Evolutionary conservation across 2,113 vertebrate species (phyloP), one percentile per base, ranked within the genome.

Genomic region (Budorcas taxicolor): DNA sequence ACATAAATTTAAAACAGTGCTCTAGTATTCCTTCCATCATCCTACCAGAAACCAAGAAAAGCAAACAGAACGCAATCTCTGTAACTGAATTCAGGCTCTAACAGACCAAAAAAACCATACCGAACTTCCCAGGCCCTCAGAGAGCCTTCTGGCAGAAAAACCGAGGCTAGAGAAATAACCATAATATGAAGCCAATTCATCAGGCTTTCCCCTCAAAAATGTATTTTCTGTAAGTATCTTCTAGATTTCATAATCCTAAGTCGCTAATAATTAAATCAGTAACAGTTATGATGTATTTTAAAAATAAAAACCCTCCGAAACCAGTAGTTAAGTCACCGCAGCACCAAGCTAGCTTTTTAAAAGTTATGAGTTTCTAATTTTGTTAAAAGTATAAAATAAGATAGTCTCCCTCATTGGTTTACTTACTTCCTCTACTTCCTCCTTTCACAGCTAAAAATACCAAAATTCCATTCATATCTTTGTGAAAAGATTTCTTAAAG

Each of bases 391-490:
- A 91, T 74, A 85, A 95, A 86, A 60, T 83, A 86, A 43, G 10
- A 92, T 74, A 87, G 6, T 88, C 47, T 92, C 55, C 62, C 16
- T 82, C 43, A 53, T 1, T 88, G 43, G 50, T 87, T 95, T 85
- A 86, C 62, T 84, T 64, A 81, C 40, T 83, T 92, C 57, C 43
- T 80, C 53, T 17, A 78, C 57, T 58, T 62, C 58, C 87, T 90
- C 52, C 76, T 91, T 86, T 74, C 55, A 12, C 47, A 52, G 14
- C 52, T 92, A 40, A 78, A 97, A 93, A 91, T 52, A 94, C 15
- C 62, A 81, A 94, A 90, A 94, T 62, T 94, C 78, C 57, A 83
- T 83, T 93, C 50, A 86, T 43, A 91, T 53, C n/a, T 81, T 94
- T 43, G 57, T 16, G 31, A 36, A 85, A 92, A 83, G 23, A 90